Base-by-base conservation (phyloP, 2,113 vertebrate species). In the Mohoua ochrocephala region DNA sequence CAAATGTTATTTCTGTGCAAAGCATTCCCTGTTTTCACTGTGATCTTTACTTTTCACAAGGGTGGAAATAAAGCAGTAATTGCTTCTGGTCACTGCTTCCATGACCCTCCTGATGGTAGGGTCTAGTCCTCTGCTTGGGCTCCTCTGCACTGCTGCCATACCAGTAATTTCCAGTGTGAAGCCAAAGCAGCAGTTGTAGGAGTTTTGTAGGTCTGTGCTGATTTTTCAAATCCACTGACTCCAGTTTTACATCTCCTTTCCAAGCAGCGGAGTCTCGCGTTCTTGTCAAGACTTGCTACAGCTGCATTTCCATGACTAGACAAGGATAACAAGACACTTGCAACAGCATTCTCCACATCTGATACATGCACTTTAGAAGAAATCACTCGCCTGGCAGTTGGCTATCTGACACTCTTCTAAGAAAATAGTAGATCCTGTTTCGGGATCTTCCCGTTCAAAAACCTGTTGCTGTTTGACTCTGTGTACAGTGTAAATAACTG, bases 201-300 rank as follows among this genome's bases (percentile, higher is more conserved):
- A 42, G 4, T 45, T 85, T 74, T 49, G 12, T 53, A 42, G 23
- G 26, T 47, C 47, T n/a, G 0, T 44, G 39, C 13, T 52, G 13
- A 15, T 84, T 63, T 18, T 87, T 92, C 47, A 83, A 42, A 74
- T 47, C 11, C 39, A 35, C 4, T 4, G 2, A 30, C 15, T 44
- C 16, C 14, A 77, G 10, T 22, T 67, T 49, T 45, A 21, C 8
- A 8, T 42, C 60, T 91, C 41, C 41, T 93, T 87, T 91, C 49
- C 50, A 73, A 68, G 24, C 7, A 73, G 13, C 14, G 21, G 19
- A 65, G 16, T 65, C 60, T n/a, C 45, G 11, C 0, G 0, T 33
- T 89, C 64, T 82, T 87, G 47, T 21, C 69, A 84, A 77, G 33
- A 42, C 10, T 82, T 14, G 0, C 18, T 64, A 39, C 35, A 50